phyloP scores from a whole-genome alignment of 2,797 vertebrate genomes.

The Girardinus metallicus region DNA sequence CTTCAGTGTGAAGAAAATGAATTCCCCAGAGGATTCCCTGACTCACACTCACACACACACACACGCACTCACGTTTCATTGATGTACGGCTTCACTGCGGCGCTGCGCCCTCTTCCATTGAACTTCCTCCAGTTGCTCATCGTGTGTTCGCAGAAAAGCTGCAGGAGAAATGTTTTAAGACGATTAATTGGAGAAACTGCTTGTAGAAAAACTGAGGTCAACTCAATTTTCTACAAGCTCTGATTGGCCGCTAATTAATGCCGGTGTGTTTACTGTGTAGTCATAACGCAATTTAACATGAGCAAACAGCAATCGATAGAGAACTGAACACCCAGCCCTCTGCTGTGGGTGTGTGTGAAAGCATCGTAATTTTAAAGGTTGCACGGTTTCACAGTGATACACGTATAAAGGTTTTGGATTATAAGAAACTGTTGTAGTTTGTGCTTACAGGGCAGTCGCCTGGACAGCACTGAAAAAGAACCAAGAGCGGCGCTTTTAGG shows the following conservation, averaged over 20 bases:
- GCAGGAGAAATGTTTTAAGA: background rate
- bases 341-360: background rate
- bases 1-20: slow-evolving; percentile 1
- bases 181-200: background rate
- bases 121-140: background rate
- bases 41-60: slow-evolving; percentile 22
- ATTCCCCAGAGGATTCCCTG: slow-evolving; percentile 15
- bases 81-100: slow-evolving; percentile 4
- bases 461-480: background rate
- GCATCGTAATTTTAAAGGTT: background rate
- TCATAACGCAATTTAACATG: background rate
- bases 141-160: background rate
- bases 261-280: slow-evolving; percentile 6
- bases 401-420: background rate
- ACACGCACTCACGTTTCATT: slow-evolving; percentile 14
- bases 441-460: background rate
- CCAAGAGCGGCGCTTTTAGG: background rate
- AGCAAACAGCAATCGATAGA: background rate
- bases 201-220: background rate
- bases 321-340: background rate
- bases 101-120: background rate
- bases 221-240: background rate
- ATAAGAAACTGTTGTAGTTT: background rate
- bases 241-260: background rate
- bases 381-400: background rate